Evolutionary conservation across 2,888 invertebrate species (phyloP).

Genomic region (Arge pagana): DNA sequence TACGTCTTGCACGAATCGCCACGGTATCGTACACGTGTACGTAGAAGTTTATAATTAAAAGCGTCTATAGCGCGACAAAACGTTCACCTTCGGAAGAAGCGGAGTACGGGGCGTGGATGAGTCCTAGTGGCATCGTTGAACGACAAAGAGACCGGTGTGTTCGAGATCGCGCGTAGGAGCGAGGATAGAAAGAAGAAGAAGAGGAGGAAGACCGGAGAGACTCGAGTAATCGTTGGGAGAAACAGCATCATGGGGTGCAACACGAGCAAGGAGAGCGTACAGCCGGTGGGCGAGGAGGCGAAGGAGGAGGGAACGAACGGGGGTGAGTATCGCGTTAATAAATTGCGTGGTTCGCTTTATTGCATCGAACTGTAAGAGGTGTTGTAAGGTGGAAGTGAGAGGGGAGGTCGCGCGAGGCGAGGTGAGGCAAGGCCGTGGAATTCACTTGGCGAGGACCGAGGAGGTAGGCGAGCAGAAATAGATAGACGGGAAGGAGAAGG

Average conservation of each 20-base stretch:
- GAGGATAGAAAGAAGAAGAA: no score
- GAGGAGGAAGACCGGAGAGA: not conserved
- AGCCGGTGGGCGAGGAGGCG: constrained; percentile 52
- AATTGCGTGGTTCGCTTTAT: not conserved
- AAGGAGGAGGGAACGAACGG: constrained; percentile 52
- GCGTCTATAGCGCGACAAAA: no score
- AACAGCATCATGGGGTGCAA: constrained; percentile 64
- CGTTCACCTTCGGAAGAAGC: no score
- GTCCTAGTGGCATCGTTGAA: no score
- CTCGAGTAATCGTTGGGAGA: constrained; percentile 21
- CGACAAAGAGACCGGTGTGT: no score
- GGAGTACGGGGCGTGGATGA: no score
- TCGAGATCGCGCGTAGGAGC: no score
- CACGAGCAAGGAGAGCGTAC: constrained; percentile 64
- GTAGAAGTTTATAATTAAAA: no score
- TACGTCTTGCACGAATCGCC: no score
- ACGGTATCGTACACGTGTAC: no score
- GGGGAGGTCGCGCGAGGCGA: constrained; percentile 1
- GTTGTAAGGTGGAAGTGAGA: not conserved
- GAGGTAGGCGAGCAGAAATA: not conserved
- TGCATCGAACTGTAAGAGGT: not conserved
- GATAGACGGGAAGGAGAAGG: not conserved
- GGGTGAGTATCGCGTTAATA: constrained; percentile 40
- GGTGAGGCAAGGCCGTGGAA: constrained; percentile 11
- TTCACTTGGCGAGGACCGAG: constrained; percentile 2